phyloP scores from a whole-genome alignment of 2,888 invertebrate species.

The Athalia rosae region DNA sequence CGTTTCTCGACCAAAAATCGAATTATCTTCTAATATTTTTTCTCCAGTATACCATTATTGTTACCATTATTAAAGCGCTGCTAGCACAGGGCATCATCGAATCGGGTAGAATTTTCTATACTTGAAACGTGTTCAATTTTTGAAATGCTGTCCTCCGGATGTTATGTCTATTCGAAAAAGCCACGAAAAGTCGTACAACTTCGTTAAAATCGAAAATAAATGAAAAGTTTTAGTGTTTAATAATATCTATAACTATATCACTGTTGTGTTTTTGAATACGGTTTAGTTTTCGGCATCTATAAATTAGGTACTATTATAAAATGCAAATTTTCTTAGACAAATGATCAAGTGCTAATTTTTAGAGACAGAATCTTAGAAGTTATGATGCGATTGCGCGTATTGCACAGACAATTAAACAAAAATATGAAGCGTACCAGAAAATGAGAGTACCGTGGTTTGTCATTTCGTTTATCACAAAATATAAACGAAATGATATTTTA shows the following conservation, averaged over 20 bases:
- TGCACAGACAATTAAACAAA: conserved; percentile 7
- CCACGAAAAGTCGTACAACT: background rate
- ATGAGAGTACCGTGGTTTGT: background rate
- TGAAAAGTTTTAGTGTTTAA: background rate
- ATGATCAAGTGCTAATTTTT: conserved; percentile 37
- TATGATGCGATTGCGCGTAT: background rate
- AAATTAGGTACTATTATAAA: background rate
- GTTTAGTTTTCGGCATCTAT: background rate
- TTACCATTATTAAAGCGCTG: background rate
- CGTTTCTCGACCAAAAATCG: background rate
- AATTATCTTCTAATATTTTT: background rate
- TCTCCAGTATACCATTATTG: too few species aligned
- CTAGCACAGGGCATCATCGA: background rate
- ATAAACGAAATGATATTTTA: background rate
- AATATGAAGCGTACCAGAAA: conserved; percentile 19
- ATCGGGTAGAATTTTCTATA: background rate
- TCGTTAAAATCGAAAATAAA: background rate
- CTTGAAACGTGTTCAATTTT: too few species aligned
- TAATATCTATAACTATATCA: conserved; percentile 9
- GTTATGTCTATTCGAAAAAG: too few species aligned
- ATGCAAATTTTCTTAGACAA: conserved; percentile 8
- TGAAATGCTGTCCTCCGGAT: too few species aligned
- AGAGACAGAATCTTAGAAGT: conserved; percentile 18
- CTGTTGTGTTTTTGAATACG: conserved; percentile 2
- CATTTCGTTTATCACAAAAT: background rate